Percentiles rank a stretch among this genome's conserved stretches.
phyloP scores from a whole-genome alignment of 2,113 vertebrate genomes.

The Carassius auratus region DNA sequence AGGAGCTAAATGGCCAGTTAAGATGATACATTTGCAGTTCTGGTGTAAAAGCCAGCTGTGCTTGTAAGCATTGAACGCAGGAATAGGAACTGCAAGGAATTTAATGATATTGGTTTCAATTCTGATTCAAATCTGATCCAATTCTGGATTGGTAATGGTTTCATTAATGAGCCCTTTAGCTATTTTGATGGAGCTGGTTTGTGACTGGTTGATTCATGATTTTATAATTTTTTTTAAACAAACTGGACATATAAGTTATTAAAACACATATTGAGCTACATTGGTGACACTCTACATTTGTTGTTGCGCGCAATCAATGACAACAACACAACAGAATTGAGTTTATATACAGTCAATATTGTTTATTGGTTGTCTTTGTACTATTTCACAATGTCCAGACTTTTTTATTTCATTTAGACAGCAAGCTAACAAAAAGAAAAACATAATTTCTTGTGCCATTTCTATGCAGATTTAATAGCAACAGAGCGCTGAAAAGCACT shows the following conservation, averaged over 20 bases:
- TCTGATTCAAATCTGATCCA: constrained; percentile 7
- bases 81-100: background rate
- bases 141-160: constrained; percentile 4
- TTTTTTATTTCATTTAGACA: background rate
- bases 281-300: too few species aligned
- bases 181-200: too few species aligned
- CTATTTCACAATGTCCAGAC: background rate
- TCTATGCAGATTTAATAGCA: background rate
- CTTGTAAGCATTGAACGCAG: constrained; percentile 15
- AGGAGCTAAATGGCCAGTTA: constrained; percentile 86
- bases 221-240: background rate
- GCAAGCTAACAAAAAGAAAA: constrained; percentile 3
- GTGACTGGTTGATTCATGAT: too few species aligned
- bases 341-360: background rate
- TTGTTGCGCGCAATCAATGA: too few species aligned
- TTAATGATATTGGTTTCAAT: background rate
- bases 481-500: background rate
- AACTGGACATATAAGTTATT: too few species aligned
- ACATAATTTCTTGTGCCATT: background rate
- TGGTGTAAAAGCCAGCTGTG: constrained; percentile 53
- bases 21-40: constrained; percentile 84
- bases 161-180: too few species aligned
- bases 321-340: too few species aligned
- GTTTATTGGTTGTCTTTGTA: background rate
- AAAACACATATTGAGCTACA: too few species aligned